A percentile compares a stretch with the other conserved stretches of the same genome.
These are phyloP conservation scores for Callimico goeldii DNA, from an alignment of 2,797 vertebrate genomes.

Conservation along the genomic window DNA sequence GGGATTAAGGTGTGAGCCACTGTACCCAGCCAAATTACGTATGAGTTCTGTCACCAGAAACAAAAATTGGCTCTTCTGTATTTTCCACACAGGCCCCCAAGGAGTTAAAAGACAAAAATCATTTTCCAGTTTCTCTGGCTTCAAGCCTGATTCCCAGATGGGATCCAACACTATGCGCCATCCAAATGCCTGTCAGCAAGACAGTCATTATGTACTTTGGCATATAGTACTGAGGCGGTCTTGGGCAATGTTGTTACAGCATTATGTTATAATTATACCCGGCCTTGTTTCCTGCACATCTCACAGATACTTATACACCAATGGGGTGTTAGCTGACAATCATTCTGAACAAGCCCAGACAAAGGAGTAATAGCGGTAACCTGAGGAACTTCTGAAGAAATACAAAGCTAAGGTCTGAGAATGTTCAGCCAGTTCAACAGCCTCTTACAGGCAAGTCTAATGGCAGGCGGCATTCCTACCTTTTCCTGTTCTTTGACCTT, in stretches of 20 bases:
- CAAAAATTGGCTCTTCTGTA: conserved; percentile 44
- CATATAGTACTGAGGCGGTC: conserved; percentile 57
- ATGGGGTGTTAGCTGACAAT: conserved; percentile 66
- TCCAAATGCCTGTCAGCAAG: conserved; percentile 68
- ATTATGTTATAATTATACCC: conserved; percentile 74
- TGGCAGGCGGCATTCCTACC: background rate
- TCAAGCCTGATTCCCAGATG: conserved; percentile 57
- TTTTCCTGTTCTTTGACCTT: background rate
- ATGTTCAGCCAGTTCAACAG: background rate
- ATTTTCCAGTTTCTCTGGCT: conserved; percentile 74
- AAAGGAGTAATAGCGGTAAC: conserved; percentile 72
- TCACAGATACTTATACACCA: conserved; percentile 72
- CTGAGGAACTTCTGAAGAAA: conserved; percentile 62
- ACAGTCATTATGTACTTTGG: conserved; percentile 69
- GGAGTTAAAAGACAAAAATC: conserved; percentile 75
- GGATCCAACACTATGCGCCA: conserved; percentile 57
- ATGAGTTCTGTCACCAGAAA: conserved; percentile 61
- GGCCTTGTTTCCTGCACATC: conserved; percentile 72
- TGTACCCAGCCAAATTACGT: background rate
- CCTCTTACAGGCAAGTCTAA: background rate
- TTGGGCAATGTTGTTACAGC: conserved; percentile 75
- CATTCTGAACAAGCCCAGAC: conserved; percentile 63
- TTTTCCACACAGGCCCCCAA: conserved; percentile 62
- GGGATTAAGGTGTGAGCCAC: background rate
- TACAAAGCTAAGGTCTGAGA: conserved; percentile 39